Evolutionary conservation across 2,113 vertebrate species (phyloP).

Genomic region (Onychostruthus taczanowskii): DNA sequence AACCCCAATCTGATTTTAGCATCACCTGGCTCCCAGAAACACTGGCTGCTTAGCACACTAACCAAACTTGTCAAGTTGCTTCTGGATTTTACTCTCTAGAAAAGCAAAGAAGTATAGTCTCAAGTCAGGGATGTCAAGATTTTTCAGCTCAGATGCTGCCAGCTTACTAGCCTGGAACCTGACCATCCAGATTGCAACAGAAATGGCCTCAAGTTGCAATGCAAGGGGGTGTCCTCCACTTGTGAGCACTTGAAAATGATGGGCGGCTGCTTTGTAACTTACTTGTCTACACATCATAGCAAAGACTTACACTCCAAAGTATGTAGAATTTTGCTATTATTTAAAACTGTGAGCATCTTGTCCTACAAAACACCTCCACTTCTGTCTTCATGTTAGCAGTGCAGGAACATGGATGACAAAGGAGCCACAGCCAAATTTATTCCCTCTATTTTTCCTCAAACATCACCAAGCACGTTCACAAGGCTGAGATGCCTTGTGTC

Average conservation of each 20-base stretch:
- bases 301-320: not conserved
- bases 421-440: not conserved
- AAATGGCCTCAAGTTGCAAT: rapidly evolving
- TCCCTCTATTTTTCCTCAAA: not conserved
- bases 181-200: not conserved
- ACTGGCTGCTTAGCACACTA: not conserved
- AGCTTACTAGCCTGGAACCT: not conserved
- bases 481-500: not conserved
- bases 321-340: not conserved
- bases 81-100: not conserved
- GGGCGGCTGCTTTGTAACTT: not conserved
- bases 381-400: not conserved
- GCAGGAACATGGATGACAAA: not conserved
- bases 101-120: not conserved
- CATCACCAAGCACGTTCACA: not conserved
- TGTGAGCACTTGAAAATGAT: not conserved
- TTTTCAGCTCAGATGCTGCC: not conserved
- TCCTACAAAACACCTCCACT: not conserved
- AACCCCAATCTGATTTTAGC: not conserved
- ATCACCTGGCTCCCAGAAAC: not conserved
- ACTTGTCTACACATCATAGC: not conserved
- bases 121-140: not conserved
- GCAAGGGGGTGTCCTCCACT: not conserved
- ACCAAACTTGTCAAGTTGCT: not conserved
- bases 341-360: not conserved